Evolutionary conservation across 2,797 vertebrate genomes (phyloP).

Genomic region (Hipposideros larvatus): DNA sequence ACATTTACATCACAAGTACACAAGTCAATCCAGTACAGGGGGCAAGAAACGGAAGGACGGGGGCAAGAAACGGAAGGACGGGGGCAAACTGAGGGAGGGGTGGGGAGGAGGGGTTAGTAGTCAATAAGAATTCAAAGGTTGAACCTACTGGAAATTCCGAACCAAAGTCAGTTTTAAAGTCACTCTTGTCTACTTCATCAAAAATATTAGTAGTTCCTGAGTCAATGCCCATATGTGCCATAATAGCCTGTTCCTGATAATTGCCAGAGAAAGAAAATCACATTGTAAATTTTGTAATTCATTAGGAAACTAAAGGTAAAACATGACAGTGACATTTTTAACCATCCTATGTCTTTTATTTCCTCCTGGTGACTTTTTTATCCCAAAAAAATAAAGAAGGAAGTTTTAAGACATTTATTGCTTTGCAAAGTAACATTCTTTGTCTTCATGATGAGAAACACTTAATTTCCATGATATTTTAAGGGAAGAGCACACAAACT

Average conservation of each 20-base stretch:
- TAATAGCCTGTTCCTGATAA: slow-evolving; percentile 86
- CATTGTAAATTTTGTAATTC: neutral
- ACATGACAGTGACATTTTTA: neutral
- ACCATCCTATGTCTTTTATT: neutral
- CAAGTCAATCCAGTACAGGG: neutral
- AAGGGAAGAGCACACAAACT: neutral
- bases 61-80: neutral
- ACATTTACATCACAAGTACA: neutral
- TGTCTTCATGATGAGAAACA: neutral
- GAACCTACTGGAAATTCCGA: slow-evolving; percentile 91
- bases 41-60: slow-evolving; percentile 17
- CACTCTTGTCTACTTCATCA: slow-evolving; percentile 90
- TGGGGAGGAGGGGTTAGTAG: neutral
- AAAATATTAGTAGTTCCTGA: slow-evolving; percentile 87
- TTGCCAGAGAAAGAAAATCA: slow-evolving; percentile 77
- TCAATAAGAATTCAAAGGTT: slow-evolving; percentile 76
- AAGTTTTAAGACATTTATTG: neutral
- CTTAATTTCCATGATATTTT: neutral
- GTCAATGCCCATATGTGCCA: slow-evolving; percentile 88
- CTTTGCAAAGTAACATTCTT: neutral
- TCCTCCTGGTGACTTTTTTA: neutral
- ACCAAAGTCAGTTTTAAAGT: slow-evolving; percentile 90
- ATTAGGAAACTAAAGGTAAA: slow-evolving; percentile 58
- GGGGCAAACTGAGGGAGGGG: neutral
- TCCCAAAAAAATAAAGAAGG: neutral